These are phyloP conservation scores for Tenthredo amoena DNA, from an alignment of 2,888 invertebrate genomes.

Conservation along the genomic window DNA sequence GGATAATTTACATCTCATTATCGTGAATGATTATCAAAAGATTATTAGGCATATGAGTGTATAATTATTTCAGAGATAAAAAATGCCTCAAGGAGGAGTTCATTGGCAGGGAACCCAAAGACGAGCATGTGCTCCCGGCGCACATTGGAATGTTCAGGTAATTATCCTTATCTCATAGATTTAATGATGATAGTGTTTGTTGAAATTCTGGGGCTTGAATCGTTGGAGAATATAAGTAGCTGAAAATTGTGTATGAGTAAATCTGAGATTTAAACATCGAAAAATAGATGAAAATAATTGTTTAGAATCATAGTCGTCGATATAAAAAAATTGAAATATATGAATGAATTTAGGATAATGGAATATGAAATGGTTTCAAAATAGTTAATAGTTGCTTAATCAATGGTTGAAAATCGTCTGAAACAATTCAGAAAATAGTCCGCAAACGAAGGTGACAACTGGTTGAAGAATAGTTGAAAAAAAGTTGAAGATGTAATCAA, in stretches of 20 bases:
- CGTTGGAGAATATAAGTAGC: not conserved
- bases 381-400: not conserved
- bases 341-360: not conserved
- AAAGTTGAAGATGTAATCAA: too few species aligned
- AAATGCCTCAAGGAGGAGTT: conserved; percentile 75
- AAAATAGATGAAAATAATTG: not conserved
- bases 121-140: conserved; percentile 81
- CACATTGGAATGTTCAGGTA: conserved; percentile 92
- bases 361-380: not conserved
- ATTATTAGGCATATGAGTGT: not conserved
- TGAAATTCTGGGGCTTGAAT: not conserved
- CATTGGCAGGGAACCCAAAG: conserved; percentile 77
- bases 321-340: not conserved
- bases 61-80: not conserved
- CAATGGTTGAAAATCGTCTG: not conserved
- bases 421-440: not conserved
- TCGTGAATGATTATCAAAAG: not conserved
- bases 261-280: not conserved
- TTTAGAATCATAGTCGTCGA: not conserved
- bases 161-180: conserved; percentile 27
- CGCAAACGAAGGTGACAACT: too few species aligned
- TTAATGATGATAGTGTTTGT: not conserved
- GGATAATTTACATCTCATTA: not conserved
- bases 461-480: not conserved
- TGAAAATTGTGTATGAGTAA: not conserved